Evolutionary conservation across 2,888 invertebrate genomes (phyloP), one percentile per base, ranked within the genome.

Genomic region (Dryococelus australis): DNA sequence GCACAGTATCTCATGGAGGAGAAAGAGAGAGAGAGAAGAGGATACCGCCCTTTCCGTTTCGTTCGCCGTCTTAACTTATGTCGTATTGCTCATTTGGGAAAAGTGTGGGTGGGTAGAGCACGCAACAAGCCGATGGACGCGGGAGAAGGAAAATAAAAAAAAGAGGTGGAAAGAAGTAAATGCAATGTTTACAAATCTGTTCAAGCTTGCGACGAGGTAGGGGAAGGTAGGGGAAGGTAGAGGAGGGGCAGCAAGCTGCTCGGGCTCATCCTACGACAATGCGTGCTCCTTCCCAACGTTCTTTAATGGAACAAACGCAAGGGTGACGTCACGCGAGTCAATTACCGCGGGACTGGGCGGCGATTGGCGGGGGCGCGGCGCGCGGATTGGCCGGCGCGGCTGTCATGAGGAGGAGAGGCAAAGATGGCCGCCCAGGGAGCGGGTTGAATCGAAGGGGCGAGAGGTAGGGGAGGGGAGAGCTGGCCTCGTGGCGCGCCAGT

Each of bases 401-500:
- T n/a, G n/a, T n/a, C n/a, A n/a, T n/a, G 27, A 28, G 12, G 53
- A 86, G 24, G 20, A 24, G 88, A 65, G 80, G 47, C 35, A 86
- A 88, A 88, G 89, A 88, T 88, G 88, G 89, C 89, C 88, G 88
- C 86, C 85, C n/a, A n/a, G n/a, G n/a, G n/a, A n/a, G n/a, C n/a
- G n/a, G n/a, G n/a, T n/a, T n/a, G n/a, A n/a, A n/a, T n/a, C n/a
- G n/a, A n/a, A n/a, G n/a, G 53, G 84, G 51, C 84, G 87, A 79
- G n/a, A 43, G 79, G 20, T 79, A 27, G 79, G 78, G 43, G 78
- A 43, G 78, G 9, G 83, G 16, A 28, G 43, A n/a, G 47, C n/a
- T n/a, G n/a, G 86, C 2, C 85, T 88, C 78, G 88, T 87, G 87
- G 87, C 87, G 86, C 85, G 90, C 91, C 91, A 91, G 92, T 92